Conservation (phyloP, 2,888 invertebrate genomes). For the Acanthosepion esculentum region DNA sequence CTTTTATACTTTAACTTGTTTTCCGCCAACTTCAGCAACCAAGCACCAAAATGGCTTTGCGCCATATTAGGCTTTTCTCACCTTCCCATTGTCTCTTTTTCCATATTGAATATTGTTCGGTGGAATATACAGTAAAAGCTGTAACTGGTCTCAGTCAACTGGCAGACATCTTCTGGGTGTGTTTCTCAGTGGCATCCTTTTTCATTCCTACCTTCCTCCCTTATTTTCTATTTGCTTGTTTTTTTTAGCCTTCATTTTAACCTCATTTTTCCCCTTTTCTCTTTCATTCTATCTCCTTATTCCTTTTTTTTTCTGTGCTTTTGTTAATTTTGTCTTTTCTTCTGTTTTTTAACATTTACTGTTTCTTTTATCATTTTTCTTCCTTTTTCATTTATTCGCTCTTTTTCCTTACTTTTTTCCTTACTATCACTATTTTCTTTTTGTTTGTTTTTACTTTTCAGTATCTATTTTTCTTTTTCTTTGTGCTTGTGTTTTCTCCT, state of each 20-base stretch:
- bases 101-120: background rate
- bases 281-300: background rate
- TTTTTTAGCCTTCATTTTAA: background rate
- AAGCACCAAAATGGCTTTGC: slow-evolving; percentile 33
- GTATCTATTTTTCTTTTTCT: background rate
- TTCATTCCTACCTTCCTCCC: background rate
- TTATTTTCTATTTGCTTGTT: background rate
- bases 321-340: background rate
- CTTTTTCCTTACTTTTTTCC: background rate
- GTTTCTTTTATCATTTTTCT: background rate
- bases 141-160: no score
- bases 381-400: background rate
- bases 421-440: background rate
- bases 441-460: background rate
- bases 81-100: background rate
- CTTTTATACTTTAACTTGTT: background rate
- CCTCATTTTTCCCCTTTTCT: background rate
- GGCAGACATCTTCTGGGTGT: no score
- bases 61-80: background rate
- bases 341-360: background rate
- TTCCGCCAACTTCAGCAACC: background rate
- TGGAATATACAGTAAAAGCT: no score
- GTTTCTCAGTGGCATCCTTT: background rate
- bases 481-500: background rate
- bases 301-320: no score